Percentiles rank a stretch among this genome's conserved stretches.
Evolutionary conservation across 2,113 vertebrate genomes (phyloP).

Genomic region (Psittacara wagleri): DNA sequence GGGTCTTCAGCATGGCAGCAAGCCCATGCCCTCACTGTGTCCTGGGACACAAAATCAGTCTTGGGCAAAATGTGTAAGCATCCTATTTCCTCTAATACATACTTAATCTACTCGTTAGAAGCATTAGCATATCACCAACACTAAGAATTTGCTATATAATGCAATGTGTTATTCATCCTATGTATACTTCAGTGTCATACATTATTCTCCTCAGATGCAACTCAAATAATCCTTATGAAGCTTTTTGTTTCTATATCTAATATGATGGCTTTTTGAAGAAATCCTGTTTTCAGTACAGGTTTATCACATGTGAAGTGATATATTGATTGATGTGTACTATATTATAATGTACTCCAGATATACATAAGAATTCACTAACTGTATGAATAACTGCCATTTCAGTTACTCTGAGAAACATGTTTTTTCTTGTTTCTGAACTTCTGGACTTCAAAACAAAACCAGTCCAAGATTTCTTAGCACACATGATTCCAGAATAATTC

Average conservation of each 20-base stretch:
- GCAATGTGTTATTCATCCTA: background rate
- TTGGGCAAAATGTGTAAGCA: background rate
- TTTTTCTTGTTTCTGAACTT: background rate
- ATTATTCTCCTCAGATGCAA: background rate
- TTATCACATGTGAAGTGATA: background rate
- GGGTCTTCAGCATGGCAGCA: background rate
- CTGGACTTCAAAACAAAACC: background rate
- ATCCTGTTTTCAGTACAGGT: background rate
- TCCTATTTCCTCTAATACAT: background rate
- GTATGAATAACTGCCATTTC: background rate
- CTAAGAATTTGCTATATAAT: background rate
- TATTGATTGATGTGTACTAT: background rate
- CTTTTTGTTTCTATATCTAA: background rate
- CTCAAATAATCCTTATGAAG: background rate
- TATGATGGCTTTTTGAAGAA: background rate
- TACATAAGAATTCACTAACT: background rate
- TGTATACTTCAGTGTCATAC: background rate
- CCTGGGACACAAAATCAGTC: background rate
- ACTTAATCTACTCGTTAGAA: background rate
- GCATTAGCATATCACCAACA: background rate
- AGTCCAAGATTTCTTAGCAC: background rate
- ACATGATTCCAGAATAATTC: background rate
- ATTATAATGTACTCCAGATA: background rate
- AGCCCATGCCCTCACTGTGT: background rate
- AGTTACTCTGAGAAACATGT: background rate